Conservation (phyloP, 2,797 vertebrate genomes). For the Schizopygopsis pylzovi region DNA sequence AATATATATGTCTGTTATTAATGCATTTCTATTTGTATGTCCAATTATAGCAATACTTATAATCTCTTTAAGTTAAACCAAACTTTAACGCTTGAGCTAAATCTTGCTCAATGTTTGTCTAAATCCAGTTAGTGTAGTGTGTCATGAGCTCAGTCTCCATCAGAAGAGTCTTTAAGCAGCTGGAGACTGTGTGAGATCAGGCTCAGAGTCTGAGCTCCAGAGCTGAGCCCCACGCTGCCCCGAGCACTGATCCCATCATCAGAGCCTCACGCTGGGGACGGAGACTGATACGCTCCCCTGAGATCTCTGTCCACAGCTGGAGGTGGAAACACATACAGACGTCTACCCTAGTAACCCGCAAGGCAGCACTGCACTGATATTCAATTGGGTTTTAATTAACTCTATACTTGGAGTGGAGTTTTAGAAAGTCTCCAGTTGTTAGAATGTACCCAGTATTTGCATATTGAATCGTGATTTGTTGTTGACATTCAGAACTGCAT, state of each 20-base stretch:
- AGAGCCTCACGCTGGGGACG: not conserved
- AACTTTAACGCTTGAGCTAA: not conserved
- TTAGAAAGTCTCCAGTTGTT: not conserved
- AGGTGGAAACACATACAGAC: not conserved
- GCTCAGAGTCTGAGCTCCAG: not conserved
- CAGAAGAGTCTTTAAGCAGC: constrained; percentile 1
- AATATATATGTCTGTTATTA: not conserved
- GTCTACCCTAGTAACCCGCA: not conserved
- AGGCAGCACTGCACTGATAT: not conserved
- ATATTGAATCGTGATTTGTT: not conserved
- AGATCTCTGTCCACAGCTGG: not conserved
- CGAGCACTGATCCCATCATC: not conserved
- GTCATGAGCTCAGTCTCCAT: not conserved
- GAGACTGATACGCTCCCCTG: not conserved
- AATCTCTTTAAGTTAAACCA: not conserved
- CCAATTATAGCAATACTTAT: not conserved
- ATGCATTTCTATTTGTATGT: not conserved
- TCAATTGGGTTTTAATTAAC: not conserved
- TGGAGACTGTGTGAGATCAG: too few species aligned
- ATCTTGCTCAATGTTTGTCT: not conserved
- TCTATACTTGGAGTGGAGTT: not conserved
- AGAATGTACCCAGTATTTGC: not conserved
- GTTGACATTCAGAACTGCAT: not conserved
- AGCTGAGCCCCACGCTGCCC: not conserved
- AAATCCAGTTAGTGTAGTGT: not conserved